Conservation (phyloP, 2,888 invertebrate species). For the Acanthosepion lycidas region DNA sequence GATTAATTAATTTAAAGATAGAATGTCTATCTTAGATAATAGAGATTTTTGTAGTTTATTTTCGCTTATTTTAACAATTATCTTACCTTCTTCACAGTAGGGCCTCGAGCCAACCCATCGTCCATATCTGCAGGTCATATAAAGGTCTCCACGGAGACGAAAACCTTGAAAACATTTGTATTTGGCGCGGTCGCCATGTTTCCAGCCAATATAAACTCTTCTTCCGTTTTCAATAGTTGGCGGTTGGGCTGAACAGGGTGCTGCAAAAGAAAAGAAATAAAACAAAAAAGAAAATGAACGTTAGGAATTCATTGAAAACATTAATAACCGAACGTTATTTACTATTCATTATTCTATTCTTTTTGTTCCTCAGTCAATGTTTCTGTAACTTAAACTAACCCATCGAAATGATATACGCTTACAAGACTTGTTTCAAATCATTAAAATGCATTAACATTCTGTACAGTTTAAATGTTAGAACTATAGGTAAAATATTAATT, state of each 20-base stretch:
- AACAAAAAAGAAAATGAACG: neutral
- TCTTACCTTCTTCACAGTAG: constrained; percentile 80
- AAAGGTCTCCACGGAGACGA: constrained; percentile 81
- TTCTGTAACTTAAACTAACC: neutral
- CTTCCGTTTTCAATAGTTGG: constrained; percentile 91
- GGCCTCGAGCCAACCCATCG: constrained; percentile 94
- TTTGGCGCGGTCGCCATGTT: constrained; percentile 94
- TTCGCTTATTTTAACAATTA: neutral
- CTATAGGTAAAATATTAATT: no score
- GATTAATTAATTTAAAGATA: no score
- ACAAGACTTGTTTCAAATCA: no score
- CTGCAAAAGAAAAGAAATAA: constrained; percentile 69
- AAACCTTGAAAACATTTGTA: constrained; percentile 96
- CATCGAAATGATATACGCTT: no score
- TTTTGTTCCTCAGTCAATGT: neutral
- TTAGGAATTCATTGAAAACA: neutral
- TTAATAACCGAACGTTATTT: neutral
- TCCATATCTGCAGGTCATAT: constrained; percentile 90
- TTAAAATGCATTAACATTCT: no score
- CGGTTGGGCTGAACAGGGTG: constrained; percentile 84
- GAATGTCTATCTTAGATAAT: no score
- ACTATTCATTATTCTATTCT: neutral
- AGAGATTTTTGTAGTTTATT: no score
- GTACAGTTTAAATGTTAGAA: no score
- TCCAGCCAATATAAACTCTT: constrained; percentile 97